These are phyloP conservation scores for Hymenopus coronatus DNA, from an alignment of 2,888 invertebrate genomes.

Conservation along the genomic window DNA sequence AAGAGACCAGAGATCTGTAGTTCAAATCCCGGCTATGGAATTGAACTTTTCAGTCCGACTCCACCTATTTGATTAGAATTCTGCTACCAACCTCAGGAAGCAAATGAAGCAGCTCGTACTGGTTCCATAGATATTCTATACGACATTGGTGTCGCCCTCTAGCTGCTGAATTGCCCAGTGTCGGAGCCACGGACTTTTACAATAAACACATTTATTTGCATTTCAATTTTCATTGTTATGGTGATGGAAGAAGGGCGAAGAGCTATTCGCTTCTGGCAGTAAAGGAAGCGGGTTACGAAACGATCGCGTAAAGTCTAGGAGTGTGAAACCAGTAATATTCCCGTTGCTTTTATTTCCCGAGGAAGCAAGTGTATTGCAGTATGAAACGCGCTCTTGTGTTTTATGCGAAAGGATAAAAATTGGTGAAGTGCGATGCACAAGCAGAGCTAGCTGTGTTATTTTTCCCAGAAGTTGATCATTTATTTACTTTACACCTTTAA, in stretches of 20 bases:
- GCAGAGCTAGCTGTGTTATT: background rate
- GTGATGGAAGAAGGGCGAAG: background rate
- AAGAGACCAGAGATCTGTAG: too few species aligned
- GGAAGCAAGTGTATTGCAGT: background rate
- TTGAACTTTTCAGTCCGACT: too few species aligned
- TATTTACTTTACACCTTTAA: background rate
- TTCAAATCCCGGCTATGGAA: too few species aligned
- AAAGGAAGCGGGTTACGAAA: background rate
- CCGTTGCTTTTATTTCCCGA: background rate
- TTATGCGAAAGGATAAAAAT: background rate
- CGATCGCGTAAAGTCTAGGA: background rate
- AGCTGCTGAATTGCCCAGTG: background rate
- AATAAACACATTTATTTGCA: background rate
- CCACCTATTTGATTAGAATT: too few species aligned
- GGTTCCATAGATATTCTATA: background rate
- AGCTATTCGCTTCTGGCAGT: background rate
- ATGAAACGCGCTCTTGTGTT: background rate
- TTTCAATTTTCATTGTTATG: background rate
- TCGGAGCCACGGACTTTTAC: background rate
- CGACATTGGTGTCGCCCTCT: background rate
- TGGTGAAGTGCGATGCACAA: background rate
- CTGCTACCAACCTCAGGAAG: too few species aligned
- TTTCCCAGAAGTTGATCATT: background rate
- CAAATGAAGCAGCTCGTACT: too few species aligned
- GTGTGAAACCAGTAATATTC: background rate